Evolutionary conservation across 2,113 vertebrate species (phyloP).

Genomic region (Pseudonaja textilis): DNA sequence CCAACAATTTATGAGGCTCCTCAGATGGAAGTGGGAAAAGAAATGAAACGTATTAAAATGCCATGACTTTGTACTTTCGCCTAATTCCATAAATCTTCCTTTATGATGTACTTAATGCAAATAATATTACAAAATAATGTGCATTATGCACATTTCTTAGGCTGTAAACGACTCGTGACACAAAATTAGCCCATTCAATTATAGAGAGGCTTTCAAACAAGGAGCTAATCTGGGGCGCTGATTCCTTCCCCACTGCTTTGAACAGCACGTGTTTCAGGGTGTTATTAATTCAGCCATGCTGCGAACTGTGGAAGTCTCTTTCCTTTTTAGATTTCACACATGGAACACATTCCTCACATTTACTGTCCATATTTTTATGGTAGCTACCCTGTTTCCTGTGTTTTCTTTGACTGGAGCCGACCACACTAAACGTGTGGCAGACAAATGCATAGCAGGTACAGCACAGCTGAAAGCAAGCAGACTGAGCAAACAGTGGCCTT

Average conservation of each 20-base stretch:
- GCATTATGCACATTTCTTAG: slow-evolving; percentile 50
- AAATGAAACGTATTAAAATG: slow-evolving; percentile 45
- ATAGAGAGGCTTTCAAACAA: slow-evolving; percentile 51
- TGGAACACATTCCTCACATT: slow-evolving; percentile 34
- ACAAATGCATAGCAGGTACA: not conserved
- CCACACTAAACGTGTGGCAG: slow-evolving; percentile 12
- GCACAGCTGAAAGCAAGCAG: not conserved
- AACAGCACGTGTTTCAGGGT: slow-evolving; percentile 38
- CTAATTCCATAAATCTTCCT: slow-evolving; percentile 28
- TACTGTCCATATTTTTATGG: slow-evolving; percentile 25
- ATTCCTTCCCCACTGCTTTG: slow-evolving; percentile 53
- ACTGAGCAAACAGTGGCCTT: slow-evolving; percentile 3
- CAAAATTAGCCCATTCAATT: slow-evolving; percentile 55
- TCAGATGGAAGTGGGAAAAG: not conserved
- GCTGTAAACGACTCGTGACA: slow-evolving; percentile 54
- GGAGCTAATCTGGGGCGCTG: slow-evolving; percentile 62
- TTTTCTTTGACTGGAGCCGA: not conserved
- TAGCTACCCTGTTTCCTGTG: not conserved
- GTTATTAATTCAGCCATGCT: slow-evolving; percentile 42
- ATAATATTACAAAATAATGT: slow-evolving; percentile 50
- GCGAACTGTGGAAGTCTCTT: slow-evolving; percentile 14
- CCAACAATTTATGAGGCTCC: slow-evolving; percentile 11
- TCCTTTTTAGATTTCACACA: slow-evolving; percentile 41
- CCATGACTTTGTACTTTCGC: slow-evolving; percentile 47
- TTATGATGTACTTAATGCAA: slow-evolving; percentile 52